Percentiles rank a stretch among this genome's conserved stretches.
Evolutionary conservation across 2,113 vertebrate genomes (phyloP).

Genomic region (Odobenus rosmarus): DNA sequence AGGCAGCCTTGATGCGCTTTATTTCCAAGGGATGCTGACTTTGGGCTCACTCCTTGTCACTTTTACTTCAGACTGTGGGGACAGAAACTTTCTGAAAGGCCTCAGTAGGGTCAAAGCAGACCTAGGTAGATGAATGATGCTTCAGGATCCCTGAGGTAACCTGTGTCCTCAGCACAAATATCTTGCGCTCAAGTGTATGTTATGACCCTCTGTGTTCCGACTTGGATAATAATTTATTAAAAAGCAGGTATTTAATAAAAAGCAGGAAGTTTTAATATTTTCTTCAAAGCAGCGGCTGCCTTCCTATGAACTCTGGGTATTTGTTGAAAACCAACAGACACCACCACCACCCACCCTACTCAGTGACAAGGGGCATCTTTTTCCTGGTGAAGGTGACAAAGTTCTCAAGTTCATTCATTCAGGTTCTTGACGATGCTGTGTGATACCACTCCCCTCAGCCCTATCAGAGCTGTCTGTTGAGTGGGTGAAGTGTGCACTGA

Average conservation of each 20-base stretch:
- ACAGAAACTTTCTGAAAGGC: neutral
- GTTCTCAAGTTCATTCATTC: neutral
- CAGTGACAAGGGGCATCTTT: neutral
- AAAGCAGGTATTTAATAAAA: slow-evolving; percentile 25
- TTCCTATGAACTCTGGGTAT: neutral
- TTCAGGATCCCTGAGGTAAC: neutral
- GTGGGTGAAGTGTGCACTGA: neutral
- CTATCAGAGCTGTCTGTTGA: neutral
- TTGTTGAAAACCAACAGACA: neutral
- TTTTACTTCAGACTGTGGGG: neutral
- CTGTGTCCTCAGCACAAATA: neutral
- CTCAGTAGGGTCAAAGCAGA: neutral
- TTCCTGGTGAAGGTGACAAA: neutral
- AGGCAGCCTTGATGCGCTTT: neutral
- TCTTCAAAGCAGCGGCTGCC: neutral
- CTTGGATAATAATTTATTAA: slow-evolving; percentile 8
- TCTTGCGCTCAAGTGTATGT: neutral
- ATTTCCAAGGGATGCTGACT: neutral
- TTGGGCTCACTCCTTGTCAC: neutral
- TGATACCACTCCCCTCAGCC: neutral
- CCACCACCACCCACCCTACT: neutral
- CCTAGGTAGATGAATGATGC: too few species aligned
- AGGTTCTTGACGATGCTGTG: neutral
- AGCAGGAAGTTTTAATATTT: neutral
- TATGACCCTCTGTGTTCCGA: neutral